Evolutionary conservation across 2,888 invertebrate genomes (phyloP).

Genomic region (Polydrusus tereticollis): DNA sequence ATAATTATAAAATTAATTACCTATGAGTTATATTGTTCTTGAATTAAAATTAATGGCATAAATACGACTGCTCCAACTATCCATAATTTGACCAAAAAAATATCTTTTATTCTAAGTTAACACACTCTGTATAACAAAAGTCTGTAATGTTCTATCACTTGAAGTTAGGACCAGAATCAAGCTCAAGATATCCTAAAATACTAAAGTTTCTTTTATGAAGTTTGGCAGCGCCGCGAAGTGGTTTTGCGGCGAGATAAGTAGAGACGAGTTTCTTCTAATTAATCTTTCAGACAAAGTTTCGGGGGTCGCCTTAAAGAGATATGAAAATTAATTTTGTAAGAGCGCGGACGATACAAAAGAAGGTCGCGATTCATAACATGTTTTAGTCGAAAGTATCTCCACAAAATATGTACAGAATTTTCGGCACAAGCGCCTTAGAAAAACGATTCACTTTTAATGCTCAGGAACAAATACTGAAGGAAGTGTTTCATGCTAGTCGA

Average conservation of each 20-base stretch:
- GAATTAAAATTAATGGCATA: too few species aligned
- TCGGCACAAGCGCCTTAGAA: too few species aligned
- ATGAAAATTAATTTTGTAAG: constrained; percentile 59
- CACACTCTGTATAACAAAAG: neutral
- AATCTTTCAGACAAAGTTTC: constrained; percentile 58
- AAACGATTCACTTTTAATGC: too few species aligned
- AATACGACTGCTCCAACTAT: too few species aligned
- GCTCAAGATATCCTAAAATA: constrained; percentile 1
- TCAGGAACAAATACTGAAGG: too few species aligned
- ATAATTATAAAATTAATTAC: too few species aligned
- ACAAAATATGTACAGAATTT: too few species aligned
- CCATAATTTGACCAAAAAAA: too few species aligned
- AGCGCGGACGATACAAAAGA: constrained; percentile 34
- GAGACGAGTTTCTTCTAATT: constrained; percentile 57
- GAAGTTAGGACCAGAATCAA: neutral
- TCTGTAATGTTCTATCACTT: too few species aligned
- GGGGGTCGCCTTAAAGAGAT: constrained; percentile 57
- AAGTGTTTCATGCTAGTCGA: too few species aligned
- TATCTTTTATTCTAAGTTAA: too few species aligned
- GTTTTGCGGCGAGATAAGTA: constrained; percentile 54
- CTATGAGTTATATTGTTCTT: too few species aligned
- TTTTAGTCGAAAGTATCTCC: constrained; percentile 15
- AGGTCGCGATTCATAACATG: constrained; percentile 34
- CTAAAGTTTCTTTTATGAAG: constrained; percentile 7
- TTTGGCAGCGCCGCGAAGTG: constrained; percentile 37